These are phyloP conservation scores for Simalia tracyae DNA, from an alignment of 2,797 vertebrate species.

Conservation along the genomic window DNA sequence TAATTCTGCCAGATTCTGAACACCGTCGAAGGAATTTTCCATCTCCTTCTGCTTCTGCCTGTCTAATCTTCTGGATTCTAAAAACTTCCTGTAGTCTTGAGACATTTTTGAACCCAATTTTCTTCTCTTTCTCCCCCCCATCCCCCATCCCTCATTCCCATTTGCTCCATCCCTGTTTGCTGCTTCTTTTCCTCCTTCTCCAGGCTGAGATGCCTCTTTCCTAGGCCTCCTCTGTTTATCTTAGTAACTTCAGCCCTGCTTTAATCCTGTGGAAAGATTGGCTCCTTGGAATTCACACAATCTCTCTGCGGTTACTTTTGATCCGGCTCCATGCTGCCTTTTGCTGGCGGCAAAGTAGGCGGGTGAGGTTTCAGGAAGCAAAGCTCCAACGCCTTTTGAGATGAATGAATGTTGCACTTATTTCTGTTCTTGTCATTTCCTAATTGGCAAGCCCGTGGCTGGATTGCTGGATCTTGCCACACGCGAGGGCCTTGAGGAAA, in stretches of 20 bases:
- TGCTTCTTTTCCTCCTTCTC: slow-evolving; percentile 42
- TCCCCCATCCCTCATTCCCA: not conserved
- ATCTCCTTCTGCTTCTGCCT: not conserved
- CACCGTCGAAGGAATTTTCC: not conserved
- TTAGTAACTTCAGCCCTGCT: slow-evolving; percentile 49
- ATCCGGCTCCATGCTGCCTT: slow-evolving; percentile 54
- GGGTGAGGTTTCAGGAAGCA: slow-evolving; percentile 35
- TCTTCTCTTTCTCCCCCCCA: not conserved
- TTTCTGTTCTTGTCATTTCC: slow-evolving; percentile 55
- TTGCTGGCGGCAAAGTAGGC: slow-evolving; percentile 68
- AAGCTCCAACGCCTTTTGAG: slow-evolving; percentile 41
- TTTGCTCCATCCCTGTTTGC: slow-evolving; percentile 14
- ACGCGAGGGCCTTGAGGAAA: slow-evolving; percentile 42
- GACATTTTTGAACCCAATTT: no score
- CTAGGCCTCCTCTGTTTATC: slow-evolving; percentile 64
- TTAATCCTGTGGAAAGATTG: slow-evolving; percentile 54
- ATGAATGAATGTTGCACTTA: slow-evolving; percentile 66
- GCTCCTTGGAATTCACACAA: slow-evolving; percentile 52
- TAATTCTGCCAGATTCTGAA: no score
- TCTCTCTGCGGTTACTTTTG: slow-evolving; percentile 59
- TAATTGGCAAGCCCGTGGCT: slow-evolving; percentile 58
- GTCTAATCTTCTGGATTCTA: not conserved
- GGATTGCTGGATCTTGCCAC: slow-evolving; percentile 61
- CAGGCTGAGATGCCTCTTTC: slow-evolving; percentile 55
- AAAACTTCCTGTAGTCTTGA: slow-evolving; percentile 42